These are phyloP conservation scores for Campylomormyrus numenius DNA, from an alignment of 2,113 vertebrate genomes.

Conservation along the genomic window DNA sequence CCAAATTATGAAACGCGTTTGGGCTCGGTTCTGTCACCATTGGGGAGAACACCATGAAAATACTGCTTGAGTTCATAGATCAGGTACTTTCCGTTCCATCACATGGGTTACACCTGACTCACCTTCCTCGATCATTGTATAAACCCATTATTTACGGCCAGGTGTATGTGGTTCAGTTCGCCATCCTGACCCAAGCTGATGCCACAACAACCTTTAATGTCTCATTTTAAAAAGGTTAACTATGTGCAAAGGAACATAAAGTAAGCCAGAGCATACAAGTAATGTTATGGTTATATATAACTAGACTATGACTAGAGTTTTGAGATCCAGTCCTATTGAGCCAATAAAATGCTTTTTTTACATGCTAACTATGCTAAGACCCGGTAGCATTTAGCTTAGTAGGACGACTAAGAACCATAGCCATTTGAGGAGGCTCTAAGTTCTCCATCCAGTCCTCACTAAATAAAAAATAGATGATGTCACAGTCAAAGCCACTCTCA, in stretches of 20 bases:
- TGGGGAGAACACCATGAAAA: not conserved
- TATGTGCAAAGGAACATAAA: not conserved
- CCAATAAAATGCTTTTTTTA: not conserved
- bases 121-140: not conserved
- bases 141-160: not conserved
- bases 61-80: not conserved
- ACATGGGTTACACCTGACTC: not conserved
- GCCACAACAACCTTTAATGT: not conserved
- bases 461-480: slow-evolving; percentile 2
- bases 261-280: not conserved
- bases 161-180: not conserved
- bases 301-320: not conserved
- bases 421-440: not conserved
- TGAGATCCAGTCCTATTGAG: not conserved
- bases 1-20: not conserved
- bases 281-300: not conserved
- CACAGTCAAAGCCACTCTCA: not conserved
- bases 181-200: not conserved
- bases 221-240: not conserved
- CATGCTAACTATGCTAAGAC: not conserved
- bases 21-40: not conserved
- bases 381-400: not conserved
- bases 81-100: not conserved
- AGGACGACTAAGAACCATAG: not conserved
- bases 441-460: not conserved